Evolutionary conservation across 2,797 vertebrate genomes (phyloP), one percentile per base, ranked within the genome.

Genomic region (Notolabrus celidotus): DNA sequence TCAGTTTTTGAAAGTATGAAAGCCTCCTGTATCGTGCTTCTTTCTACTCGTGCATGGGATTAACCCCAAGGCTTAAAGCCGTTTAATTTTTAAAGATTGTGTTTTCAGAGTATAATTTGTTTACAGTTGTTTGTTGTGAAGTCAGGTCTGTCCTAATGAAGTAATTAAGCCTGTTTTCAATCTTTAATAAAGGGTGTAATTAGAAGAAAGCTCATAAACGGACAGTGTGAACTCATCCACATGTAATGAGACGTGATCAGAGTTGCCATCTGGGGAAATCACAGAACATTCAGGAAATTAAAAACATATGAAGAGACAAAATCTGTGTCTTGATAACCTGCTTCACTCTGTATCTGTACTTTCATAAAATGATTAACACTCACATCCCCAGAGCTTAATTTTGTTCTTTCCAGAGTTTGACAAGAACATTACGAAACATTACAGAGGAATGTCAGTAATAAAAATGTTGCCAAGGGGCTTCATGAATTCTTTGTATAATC

Each of bases 211-310:
- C 67, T 69, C 49, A 74, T 70, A 25, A 74, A 54, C 25, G 34
- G n/a, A 19, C 33, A 41, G 7, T 20, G 42, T 49, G 16, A 69
- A 59, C 16, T 69, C 47, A 58, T 27, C 50, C 38, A 22, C 23
- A 23, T 36, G 42, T 62, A 67, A 70, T 75, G 56, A 67, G 49
- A 61, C 23, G 43, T 36, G 39, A 43, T 67, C 20, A 33, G n/a
- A 46, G 51, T 11, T 70, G 38, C 47, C 49, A 74, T 8, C 54
- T 29, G 16, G 71, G 71, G n/a, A 87, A 78, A 70, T 78, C 53
- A 71, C 2, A 42, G 57, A 42, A 41, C 4, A 1, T 58, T 69
- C 42, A 41, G 61, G 2, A 64, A 71, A 77, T 70, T 31, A 62
- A 68, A 52, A 46, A 54, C 27, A 17, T 34, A 60, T 11, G 27